Base-by-base conservation (phyloP, 1,140 invertebrate species). In the Gonatopus flavifemur region DNA sequence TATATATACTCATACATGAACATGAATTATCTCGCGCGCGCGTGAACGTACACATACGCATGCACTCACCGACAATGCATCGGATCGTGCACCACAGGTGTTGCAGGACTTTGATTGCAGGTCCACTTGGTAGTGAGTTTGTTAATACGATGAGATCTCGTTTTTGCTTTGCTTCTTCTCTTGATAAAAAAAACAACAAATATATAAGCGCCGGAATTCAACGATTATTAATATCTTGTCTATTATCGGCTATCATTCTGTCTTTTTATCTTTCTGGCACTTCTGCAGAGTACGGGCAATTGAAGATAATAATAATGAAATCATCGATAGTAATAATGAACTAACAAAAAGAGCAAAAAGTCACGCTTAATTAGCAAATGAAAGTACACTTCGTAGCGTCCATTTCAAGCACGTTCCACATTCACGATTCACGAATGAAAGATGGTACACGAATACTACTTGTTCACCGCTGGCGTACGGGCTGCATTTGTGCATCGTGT, bases 31-130 rank as follows among this genome's bases (percentile, higher is more conserved):
- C 31, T 32, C n/a, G n/a, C 16, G 6, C 31, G 16, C 31, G 10
- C 31, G 31, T 31, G 28, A 5, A 15, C n/a, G 3, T 32, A 32
- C 16, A 32, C 10, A 32, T 15, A 55, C 32, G 43, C 56, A 35
- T 18, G 49, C 59, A 66, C 58, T 64, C 59, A 65, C 60, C 62
- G 55, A 61, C 55, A 67, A 69, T 63, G 57, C 59, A 66, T 62
- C 38, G 50, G 51, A 66, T 49, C 55, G 45, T 57, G 51, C 54
- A 62, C 52, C 56, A 57, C 57, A 56, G 49, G 57, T 66, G 62
- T 62, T 49, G 43, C 49, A 37, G 52, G 37, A 48, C 52, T 40
- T 16, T 35, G n/a, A n/a, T n/a, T n/a, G n/a, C n/a, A 31, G 20
- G 48, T 50, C 39, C 55, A 55, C 53, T 51, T 44, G 49, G n/a